Evolutionary conservation across 2,888 invertebrate species (phyloP), one percentile per base, ranked within the genome.

Genomic region (Shargacucullia verbasci): DNA sequence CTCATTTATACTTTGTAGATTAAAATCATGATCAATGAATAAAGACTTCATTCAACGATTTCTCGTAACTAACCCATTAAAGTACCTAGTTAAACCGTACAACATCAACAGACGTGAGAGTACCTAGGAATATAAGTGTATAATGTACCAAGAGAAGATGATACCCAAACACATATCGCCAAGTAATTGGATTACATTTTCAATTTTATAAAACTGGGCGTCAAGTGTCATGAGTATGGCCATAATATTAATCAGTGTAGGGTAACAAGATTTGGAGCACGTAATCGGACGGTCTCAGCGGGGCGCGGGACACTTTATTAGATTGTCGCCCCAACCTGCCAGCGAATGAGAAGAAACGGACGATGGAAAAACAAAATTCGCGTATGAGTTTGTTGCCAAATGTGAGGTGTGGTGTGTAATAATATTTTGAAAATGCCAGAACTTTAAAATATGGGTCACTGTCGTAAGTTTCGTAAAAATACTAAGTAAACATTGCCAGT

Each of bases 271-370:
- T 92, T 92, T 85, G 76, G 80, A 80, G 81, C 82, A 82, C 84
- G 86, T 91, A 91, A 91, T 88, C 89, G 91, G 90, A 89, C 85
- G 81, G 88, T 87, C 91, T 83, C 92, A 85, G 90, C 90, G 87
- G 92, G 92, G 87, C 65, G 86, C 85, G 83, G 89, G 86, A 81
- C 88, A 85, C 77, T 86, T 91, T 91, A 92, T 93, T 93, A 91
- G 90, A 92, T 93, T 92, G 90, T 86, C 89, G 80, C 91, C 91
- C 91, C 88, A 90, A 91, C 91, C 90, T 90, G 90, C 80, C 84
- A 76, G 77, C 74, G 74, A 52, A 53, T 43, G 65, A 58, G 41
- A 64, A 59, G 59, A 49, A 59, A 73, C 45, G 73, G 73, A 70
- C 75, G 64, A 66, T 66, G 65, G 68, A 67, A 77, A 72, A 76